Conservation (phyloP, 2,797 vertebrate species). For the Chaetophractus vellerosus region DNA sequence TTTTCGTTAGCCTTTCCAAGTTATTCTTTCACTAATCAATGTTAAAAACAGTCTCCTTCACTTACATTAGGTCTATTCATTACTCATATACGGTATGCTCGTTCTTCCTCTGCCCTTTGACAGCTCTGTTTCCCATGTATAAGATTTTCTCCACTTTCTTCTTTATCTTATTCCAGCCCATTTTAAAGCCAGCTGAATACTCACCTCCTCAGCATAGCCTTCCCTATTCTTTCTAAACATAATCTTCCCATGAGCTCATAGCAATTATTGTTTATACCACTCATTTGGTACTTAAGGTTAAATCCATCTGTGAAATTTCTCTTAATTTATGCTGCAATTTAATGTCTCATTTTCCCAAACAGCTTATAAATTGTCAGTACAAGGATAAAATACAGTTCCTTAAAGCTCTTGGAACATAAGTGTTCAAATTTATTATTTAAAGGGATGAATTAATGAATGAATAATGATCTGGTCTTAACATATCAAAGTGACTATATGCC, state of each 20-base stretch:
- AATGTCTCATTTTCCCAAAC: slow-evolving; percentile 76
- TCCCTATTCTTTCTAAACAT: slow-evolving; percentile 31
- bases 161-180: slow-evolving; percentile 17
- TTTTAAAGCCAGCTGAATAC: slow-evolving; percentile 5
- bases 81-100: not conserved
- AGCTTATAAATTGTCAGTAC: slow-evolving; percentile 67
- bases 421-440: slow-evolving; percentile 72
- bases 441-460: slow-evolving; percentile 61
- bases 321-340: slow-evolving; percentile 68
- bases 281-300: slow-evolving; percentile 75
- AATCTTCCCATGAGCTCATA: slow-evolving; percentile 65
- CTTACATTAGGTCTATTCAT: not conserved
- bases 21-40: slow-evolving; percentile 13
- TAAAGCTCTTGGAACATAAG: slow-evolving; percentile 70
- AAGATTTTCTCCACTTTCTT: not conserved
- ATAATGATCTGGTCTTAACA: slow-evolving; percentile 54
- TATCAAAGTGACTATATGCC: slow-evolving; percentile 40
- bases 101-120: slow-evolving; percentile 49
- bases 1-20: not conserved
- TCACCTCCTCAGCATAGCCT: slow-evolving; percentile 33
- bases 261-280: slow-evolving; percentile 65
- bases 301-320: slow-evolving; percentile 65
- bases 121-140: not conserved
- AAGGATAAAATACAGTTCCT: slow-evolving; percentile 69
- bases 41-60: slow-evolving; percentile 35